Base-by-base conservation (phyloP, 2,888 invertebrate genomes). In the Hypsopygia costalis region DNA sequence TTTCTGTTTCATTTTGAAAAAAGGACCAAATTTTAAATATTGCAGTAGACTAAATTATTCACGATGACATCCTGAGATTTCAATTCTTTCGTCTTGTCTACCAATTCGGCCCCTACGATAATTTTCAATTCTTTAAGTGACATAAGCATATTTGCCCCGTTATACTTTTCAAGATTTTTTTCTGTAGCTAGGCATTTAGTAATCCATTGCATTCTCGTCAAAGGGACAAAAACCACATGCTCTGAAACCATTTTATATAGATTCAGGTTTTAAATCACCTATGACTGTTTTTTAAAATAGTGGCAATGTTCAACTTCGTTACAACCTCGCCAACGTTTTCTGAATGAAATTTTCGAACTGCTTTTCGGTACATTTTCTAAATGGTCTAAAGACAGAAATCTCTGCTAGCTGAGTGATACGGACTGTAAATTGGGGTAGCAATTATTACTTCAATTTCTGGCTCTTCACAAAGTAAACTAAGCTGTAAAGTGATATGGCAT, bases 311-410 rank as follows among this genome's bases (percentile, higher is more conserved):
- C 1, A 41, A 27, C 28, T 42, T 50, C 1, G 46, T 46, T 21
- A 44, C 37, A 6, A 43, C 44, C 32, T 41, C 37, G 1, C 37
- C 35, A 25, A 42, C 5, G 32, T 47, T 41, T 38, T 47, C 40
- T 34, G 40, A 34, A 21, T 44, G 40, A 40, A 40, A 51, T 40
- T 42, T 31, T 34, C 34, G 36, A 36, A 49, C 42, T 11, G 41
- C 41, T 11, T 47, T 36, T 20, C 30, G 36, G 25, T 41, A 48
- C 16, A 16, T 36, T 36, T 39, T 39, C 27, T 46, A 44, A 1
- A 46, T 16, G 16, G 57, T n/a, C n/a, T n/a, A n/a, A n/a, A n/a
- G 6, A 62, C 56, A 1, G 57, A 42, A 10, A 66, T n/a, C 60
- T 63, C 60, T 35, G 55, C 49, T n/a, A 58, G 37, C 32, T 40